Evolutionary conservation across 2,113 vertebrate genomes (phyloP), one percentile per base, ranked within the genome.

Genomic region (Plectropomus leopardus): DNA sequence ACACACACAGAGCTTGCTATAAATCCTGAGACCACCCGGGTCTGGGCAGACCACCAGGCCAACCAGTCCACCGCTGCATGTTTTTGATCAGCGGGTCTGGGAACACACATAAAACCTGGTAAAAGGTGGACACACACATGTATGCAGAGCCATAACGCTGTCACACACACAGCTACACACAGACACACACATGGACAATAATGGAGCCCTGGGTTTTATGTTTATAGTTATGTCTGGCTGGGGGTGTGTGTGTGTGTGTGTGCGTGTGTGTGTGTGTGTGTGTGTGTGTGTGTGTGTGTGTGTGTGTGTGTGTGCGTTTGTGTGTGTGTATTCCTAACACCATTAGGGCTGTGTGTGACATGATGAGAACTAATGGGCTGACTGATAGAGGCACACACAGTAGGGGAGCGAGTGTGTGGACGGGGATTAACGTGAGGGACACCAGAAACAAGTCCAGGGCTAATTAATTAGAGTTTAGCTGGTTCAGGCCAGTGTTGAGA

Each of bases 41-140:
- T 64, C 78, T 21, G 28, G 63, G 44, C 82, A 81, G 81, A 82
- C 85, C 85, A 84, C 75, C 81, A 72, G 65, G 64, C 83, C 58
- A 1, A 55, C 53, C 54, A 50, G 78, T 78, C 67, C 72, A 48
- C 36, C 1, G 50, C 69, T 70, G 86, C 61, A 76, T 89, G 91
- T 70, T 89, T 92, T 89, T 92, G 87, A 92, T 92, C 86, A 90
- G 51, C 40, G 55, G 68, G 76, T 86, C 89, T 90, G 82, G 84
- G 75, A 88, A 88, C 74, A 80, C n/a, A 17, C 81, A 84, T 90
- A 88, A 88, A 89, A 86, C 61, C 59, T 61, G 73, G 74, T 74
- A 79, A 85, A 67, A 83, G 48, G 61, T 72, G 76, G 72, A 70
- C 44, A 54, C 58, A 53, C 53, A 70, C 53, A 61, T 59, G 24